These are phyloP conservation scores for Plectrocnemia conspersa DNA, from an alignment of 1,140 invertebrate species.

Conservation along the genomic window DNA sequence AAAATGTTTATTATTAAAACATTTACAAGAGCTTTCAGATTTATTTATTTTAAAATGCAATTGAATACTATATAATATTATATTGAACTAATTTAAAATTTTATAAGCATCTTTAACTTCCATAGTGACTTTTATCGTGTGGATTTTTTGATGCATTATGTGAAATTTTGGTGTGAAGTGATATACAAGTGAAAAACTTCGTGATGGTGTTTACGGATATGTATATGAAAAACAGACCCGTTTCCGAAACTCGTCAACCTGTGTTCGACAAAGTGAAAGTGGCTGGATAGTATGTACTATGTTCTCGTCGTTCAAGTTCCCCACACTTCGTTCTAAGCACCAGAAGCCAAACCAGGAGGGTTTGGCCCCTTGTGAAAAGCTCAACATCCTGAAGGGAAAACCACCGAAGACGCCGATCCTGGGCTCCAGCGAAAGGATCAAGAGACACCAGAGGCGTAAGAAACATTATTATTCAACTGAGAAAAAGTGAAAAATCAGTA, in stretches of 20 bases:
- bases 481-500: too few relatives aligned
- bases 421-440: conserved; percentile 36
- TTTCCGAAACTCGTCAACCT: too few relatives aligned
- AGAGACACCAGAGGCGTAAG: conserved; percentile 46
- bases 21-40: too few relatives aligned
- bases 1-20: too few relatives aligned
- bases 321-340: conserved; percentile 38
- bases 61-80: not conserved
- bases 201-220: too few relatives aligned
- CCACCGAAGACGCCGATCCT: conserved; percentile 46
- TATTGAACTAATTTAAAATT: not conserved
- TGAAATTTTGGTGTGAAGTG: too few relatives aligned
- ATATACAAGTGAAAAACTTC: too few relatives aligned
- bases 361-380: conserved; percentile 35
- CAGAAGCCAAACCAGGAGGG: conserved; percentile 38
- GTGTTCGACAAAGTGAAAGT: not conserved
- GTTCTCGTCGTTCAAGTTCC: conserved; percentile 44
- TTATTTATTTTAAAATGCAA: not conserved
- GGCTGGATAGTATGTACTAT: conserved; percentile 33
- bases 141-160: too few relatives aligned
- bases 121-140: too few relatives aligned
- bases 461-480: too few relatives aligned
- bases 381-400: conserved; percentile 35
- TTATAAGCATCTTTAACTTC: too few relatives aligned
- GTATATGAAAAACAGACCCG: too few relatives aligned